Evolutionary conservation across 2,888 invertebrate species (phyloP).

Genomic region (Apodemia mormo): DNA sequence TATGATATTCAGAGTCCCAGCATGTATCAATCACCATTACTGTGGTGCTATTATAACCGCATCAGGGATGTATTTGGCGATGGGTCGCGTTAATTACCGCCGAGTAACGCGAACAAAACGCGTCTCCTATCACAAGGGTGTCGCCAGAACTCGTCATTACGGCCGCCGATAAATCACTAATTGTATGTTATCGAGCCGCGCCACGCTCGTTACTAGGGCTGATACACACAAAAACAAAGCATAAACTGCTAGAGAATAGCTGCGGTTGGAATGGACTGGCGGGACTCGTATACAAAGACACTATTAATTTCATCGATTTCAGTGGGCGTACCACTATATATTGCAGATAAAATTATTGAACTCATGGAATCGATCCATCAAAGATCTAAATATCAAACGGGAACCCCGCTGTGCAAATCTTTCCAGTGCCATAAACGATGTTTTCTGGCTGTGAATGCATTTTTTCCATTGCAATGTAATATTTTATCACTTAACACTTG

Average conservation of each 20-base stretch:
- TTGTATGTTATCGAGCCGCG: neutral
- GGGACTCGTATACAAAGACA: too few species aligned
- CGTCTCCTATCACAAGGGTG: neutral
- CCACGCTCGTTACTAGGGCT: neutral
- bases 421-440: too few species aligned
- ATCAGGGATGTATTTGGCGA: slow-evolving; percentile 19
- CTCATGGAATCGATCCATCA: too few species aligned
- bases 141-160: neutral
- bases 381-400: too few species aligned
- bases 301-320: too few species aligned
- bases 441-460: too few species aligned
- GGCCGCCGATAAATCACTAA: slow-evolving; percentile 6
- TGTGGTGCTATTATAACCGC: slow-evolving; percentile 22
- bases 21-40: neutral
- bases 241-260: neutral
- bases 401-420: too few species aligned
- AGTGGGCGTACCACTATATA: too few species aligned
- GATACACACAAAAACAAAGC: neutral
- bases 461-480: too few species aligned
- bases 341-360: too few species aligned
- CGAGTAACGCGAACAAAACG: neutral
- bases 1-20: neutral
- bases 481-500: too few species aligned
- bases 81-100: slow-evolving; percentile 4
- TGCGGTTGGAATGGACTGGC: neutral